phyloP scores from a whole-genome alignment of 2,797 vertebrate species.

The Rhinatrema bivittatum region DNA sequence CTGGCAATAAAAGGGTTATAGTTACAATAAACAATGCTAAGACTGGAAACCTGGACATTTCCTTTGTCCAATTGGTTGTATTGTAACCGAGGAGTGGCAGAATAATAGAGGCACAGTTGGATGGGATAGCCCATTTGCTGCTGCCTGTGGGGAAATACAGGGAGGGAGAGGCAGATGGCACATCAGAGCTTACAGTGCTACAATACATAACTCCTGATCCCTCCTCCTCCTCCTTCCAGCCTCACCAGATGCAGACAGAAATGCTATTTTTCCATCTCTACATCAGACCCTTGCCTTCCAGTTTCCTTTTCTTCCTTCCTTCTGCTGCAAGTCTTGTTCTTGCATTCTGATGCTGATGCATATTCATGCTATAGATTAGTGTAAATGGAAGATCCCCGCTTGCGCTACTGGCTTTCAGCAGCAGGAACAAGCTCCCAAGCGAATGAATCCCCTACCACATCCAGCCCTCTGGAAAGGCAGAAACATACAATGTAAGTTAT shows the following conservation, averaged over 20 bases:
- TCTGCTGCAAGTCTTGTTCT: slow-evolving; percentile 4
- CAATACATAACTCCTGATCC: neutral
- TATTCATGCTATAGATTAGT: neutral
- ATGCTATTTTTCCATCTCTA: neutral
- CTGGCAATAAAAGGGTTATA: too few species aligned
- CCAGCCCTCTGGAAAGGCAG: slow-evolving; percentile 5
- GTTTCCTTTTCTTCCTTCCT: neutral
- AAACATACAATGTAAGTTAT: slow-evolving; percentile 15
- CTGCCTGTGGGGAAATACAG: slow-evolving; percentile 7
- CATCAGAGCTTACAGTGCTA: slow-evolving; percentile 8
- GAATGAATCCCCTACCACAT: neutral
- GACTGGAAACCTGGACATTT: too few species aligned
- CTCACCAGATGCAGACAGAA: slow-evolving; percentile 13
- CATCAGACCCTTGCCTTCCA: slow-evolving; percentile 2
- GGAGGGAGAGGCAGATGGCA: slow-evolving; percentile 4
- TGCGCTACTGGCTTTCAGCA: slow-evolving; percentile 2
- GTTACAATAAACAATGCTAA: too few species aligned
- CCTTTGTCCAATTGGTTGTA: too few species aligned
- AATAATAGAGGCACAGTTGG: too few species aligned
- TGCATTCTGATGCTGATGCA: slow-evolving; percentile 3
- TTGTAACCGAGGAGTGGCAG: too few species aligned
- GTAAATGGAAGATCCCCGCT: slow-evolving; percentile 2
- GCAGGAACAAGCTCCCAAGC: neutral
- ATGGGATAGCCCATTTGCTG: neutral
- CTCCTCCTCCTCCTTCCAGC: slow-evolving; percentile 9